A percentile compares a stretch with the other conserved stretches of the same genome.
These are phyloP conservation scores for Formica selysi DNA, from an alignment of 1,140 invertebrate species.

Conservation along the genomic window DNA sequence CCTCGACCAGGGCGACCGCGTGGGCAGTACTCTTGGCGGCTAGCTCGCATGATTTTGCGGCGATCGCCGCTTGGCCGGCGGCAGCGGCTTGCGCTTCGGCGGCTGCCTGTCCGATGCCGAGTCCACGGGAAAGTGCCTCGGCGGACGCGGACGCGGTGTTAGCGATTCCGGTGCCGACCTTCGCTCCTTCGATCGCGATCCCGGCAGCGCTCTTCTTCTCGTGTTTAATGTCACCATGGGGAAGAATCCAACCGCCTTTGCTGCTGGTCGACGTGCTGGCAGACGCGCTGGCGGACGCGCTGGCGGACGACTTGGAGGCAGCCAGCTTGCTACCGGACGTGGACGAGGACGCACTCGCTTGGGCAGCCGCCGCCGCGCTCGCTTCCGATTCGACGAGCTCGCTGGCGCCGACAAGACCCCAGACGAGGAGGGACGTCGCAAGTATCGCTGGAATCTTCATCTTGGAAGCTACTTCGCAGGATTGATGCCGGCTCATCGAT, in stretches of 20 bases:
- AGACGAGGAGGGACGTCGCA: constrained; percentile 47
- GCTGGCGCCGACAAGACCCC: constrained; percentile 24
- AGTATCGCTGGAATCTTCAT: constrained; percentile 66
- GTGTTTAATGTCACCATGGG: neutral
- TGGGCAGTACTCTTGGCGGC: neutral
- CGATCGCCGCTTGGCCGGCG: neutral
- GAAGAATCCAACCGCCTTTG: neutral
- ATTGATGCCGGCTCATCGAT: constrained; percentile 38
- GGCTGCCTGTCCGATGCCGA: constrained; percentile 1
- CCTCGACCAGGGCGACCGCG: neutral
- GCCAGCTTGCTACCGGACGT: neutral
- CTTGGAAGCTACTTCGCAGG: constrained; percentile 53
- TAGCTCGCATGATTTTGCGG: neutral
- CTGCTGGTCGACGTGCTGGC: neutral
- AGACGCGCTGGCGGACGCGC: neutral
- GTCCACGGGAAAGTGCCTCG: constrained; percentile 2
- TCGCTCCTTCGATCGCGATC: neutral
- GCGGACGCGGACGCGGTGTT: constrained; percentile 24
- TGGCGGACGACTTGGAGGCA: neutral
- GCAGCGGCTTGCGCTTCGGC: constrained; percentile 24
- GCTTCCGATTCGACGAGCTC: neutral
- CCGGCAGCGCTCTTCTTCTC: neutral
- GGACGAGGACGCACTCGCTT: neutral
- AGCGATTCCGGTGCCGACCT: neutral
- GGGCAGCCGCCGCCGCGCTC: neutral